Percentiles rank a stretch among this genome's conserved stretches.
These are phyloP conservation scores for Hydractinia symbiolongicarpus DNA, from an alignment of 30 jellyfish, hydroid and myxozoan species.

Conservation along the genomic window DNA sequence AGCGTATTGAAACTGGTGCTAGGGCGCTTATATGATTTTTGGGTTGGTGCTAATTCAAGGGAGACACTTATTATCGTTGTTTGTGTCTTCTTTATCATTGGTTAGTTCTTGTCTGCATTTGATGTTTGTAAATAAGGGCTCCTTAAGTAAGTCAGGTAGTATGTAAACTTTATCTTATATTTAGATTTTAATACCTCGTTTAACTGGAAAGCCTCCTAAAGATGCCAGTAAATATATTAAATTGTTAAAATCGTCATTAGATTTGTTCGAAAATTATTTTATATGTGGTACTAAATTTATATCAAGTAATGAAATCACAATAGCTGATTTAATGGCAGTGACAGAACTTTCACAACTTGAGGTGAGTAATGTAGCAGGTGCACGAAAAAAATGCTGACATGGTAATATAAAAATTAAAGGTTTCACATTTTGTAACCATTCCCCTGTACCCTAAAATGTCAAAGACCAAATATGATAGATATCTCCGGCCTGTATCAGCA, in stretches of 20 bases:
- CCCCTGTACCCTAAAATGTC: no score
- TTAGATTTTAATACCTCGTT: slow-evolving; percentile 57
- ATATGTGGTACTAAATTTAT: slow-evolving; percentile 50
- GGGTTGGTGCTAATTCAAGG: no score
- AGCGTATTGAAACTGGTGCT: no score
- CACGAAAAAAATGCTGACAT: background rate
- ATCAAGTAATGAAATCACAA: slow-evolving; percentile 60
- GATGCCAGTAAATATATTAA: slow-evolving; percentile 20
- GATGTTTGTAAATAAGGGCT: no score
- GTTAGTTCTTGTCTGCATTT: no score
- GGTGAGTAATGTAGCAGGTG: background rate
- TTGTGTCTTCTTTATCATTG: no score
- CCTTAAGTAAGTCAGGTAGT: no score
- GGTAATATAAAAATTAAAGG: background rate
- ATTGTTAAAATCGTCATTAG: slow-evolving; percentile 22
- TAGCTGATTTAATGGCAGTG: slow-evolving; percentile 83
- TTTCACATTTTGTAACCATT: background rate
- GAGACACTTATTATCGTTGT: no score
- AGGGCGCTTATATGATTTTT: no score
- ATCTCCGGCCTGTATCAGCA: no score
- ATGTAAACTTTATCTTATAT: slow-evolving; percentile 9
- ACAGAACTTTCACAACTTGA: slow-evolving; percentile 75
- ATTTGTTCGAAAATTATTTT: slow-evolving; percentile 52
- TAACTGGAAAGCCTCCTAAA: slow-evolving; percentile 73
- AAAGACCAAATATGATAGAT: no score